These are phyloP conservation scores for Tenodera sinensis DNA, from an alignment of 2,888 invertebrate genomes.

Conservation along the genomic window DNA sequence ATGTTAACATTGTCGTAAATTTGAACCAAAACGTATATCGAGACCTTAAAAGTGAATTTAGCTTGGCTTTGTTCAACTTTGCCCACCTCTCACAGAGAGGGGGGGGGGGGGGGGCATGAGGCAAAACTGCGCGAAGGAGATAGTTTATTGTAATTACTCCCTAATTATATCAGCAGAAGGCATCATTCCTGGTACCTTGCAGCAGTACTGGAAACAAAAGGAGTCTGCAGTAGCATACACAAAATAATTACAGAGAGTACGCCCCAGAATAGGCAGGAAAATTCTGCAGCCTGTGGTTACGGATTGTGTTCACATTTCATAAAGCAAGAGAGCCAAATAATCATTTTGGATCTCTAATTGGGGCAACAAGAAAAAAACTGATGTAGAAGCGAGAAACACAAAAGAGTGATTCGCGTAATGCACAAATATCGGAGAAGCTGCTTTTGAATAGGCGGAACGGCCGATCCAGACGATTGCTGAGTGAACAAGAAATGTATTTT, in stretches of 20 bases:
- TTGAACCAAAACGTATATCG: too few species aligned
- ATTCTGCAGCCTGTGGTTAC: background rate
- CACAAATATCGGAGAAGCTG: too few species aligned
- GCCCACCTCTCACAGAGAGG: background rate
- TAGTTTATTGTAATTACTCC: background rate
- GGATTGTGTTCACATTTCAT: background rate
- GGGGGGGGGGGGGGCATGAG: too few species aligned
- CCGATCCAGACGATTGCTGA: too few species aligned
- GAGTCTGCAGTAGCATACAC: background rate
- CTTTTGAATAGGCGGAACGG: too few species aligned
- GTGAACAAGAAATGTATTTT: too few species aligned
- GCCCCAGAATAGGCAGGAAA: background rate
- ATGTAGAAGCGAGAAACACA: too few species aligned
- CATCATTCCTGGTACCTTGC: background rate
- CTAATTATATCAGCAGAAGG: background rate
- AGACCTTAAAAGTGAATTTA: too few species aligned
- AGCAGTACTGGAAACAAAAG: background rate
- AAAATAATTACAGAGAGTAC: background rate
- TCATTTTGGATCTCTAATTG: background rate
- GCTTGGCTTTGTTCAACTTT: background rate
- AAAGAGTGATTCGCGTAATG: too few species aligned
- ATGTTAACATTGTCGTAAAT: too few species aligned
- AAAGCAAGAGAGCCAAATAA: background rate
- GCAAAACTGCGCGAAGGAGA: background rate
- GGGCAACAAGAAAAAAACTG: background rate